Percentiles rank a stretch among this genome's conserved stretches.
phyloP scores from a whole-genome alignment of 1,140 invertebrate species.

The Aplysia californica region DNA sequence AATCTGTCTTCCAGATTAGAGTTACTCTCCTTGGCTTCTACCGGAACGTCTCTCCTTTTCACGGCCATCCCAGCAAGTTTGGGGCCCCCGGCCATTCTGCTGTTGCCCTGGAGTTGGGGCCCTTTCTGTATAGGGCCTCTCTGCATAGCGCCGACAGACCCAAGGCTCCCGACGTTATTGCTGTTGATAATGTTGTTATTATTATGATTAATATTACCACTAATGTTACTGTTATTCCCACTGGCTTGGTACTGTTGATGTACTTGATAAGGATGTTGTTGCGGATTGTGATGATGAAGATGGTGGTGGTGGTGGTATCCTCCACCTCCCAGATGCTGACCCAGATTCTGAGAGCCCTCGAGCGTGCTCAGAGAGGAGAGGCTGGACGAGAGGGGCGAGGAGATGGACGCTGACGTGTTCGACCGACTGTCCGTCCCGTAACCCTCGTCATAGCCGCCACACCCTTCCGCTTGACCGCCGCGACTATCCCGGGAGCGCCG shows the following conservation, averaged over 20 bases:
- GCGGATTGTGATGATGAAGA: background rate
- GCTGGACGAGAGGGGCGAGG: constrained; percentile 8
- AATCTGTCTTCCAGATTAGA: constrained; percentile 14
- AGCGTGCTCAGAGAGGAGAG: background rate
- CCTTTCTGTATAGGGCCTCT: background rate
- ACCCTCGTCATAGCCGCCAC: background rate
- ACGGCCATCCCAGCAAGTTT: background rate
- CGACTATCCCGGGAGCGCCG: background rate
- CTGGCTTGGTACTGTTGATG: background rate
- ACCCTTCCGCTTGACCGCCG: background rate
- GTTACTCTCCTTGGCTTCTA: background rate
- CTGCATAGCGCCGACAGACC: background rate
- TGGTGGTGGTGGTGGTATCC: too few relatives aligned
- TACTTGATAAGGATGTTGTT: background rate
- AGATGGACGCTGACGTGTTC: constrained; percentile 3
- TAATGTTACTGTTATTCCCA: background rate
- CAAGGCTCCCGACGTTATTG: too few relatives aligned
- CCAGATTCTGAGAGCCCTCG: constrained; percentile 10
- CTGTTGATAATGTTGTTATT: too few relatives aligned
- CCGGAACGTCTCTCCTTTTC: background rate
- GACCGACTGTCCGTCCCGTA: constrained; percentile 14
- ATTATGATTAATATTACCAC: too few relatives aligned
- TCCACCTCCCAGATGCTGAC: too few relatives aligned
- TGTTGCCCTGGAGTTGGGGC: background rate
- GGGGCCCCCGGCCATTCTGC: background rate